Conservation (phyloP, 2,113 vertebrate species). For the Petrocephalus microphthalmus region DNA sequence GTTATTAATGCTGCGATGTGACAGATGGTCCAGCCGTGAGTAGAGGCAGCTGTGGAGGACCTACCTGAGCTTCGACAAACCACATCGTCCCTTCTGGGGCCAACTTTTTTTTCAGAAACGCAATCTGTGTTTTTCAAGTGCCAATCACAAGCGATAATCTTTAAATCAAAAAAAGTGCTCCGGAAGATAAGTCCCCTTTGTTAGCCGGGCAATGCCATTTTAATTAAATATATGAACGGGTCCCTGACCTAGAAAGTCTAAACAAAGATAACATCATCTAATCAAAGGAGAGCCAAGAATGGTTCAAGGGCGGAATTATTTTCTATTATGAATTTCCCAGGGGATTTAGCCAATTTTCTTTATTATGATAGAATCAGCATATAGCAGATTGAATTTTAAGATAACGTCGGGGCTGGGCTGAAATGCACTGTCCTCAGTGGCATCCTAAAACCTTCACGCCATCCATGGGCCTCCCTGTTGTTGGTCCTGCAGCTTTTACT, state of each 20-base stretch:
- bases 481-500: not conserved
- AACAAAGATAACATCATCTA: slow-evolving; percentile 56
- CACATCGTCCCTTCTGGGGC: not conserved
- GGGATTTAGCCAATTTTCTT: slow-evolving; percentile 69
- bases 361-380: slow-evolving; percentile 69
- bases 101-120: not conserved
- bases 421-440: slow-evolving; percentile 44
- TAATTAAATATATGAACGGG: slow-evolving; percentile 30
- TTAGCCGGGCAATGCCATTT: slow-evolving; percentile 26
- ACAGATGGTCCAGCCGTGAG: not conserved
- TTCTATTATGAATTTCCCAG: slow-evolving; percentile 61
- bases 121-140: slow-evolving; percentile 15
- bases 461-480: too few species aligned
- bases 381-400: slow-evolving; percentile 59
- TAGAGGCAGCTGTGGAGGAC: not conserved
- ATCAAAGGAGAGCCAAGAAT: slow-evolving; percentile 58
- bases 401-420: slow-evolving; percentile 55
- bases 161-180: slow-evolving; percentile 23
- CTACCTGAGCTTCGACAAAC: not conserved
- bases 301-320: slow-evolving; percentile 63
- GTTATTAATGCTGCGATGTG: not conserved
- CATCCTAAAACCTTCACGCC: slow-evolving; percentile 48
- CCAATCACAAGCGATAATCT: slow-evolving; percentile 24
- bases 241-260: slow-evolving; percentile 27
- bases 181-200: slow-evolving; percentile 25